Evolutionary conservation across 2,888 invertebrate species (phyloP), one percentile per base, ranked within the genome.

Genomic region (Steinernema carpocapsae): DNA sequence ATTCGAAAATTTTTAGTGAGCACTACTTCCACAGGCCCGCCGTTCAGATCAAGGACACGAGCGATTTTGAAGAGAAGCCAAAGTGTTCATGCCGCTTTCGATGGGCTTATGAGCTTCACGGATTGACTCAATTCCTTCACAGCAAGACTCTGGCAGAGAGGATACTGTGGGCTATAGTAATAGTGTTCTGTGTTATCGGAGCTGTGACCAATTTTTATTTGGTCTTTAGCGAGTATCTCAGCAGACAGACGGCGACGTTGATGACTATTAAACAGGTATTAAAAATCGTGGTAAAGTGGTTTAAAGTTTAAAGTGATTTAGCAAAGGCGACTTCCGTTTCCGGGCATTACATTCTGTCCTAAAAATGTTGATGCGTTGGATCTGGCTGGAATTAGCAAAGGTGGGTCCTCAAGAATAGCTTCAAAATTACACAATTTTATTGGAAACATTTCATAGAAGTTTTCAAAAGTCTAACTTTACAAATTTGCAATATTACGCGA

Each of bases 231-330:
- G 72, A 80, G 22, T 78, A 78, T 70, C 72, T 78, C 37, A 80
- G 77, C 24, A 64, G 71, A 19, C 79, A 80, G 24, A 78, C 78
- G 19, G 74, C 80, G 22, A 78, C 78, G 19, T 74, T 80, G 64
- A 71, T 80, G 22, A 80, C 78, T 0, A 77, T 75, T 22, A 72
- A 76, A 45, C 77, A 77, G 37, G 76, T 59, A 48, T 3, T 43
- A 43, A 7, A 10, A 19, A 19, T 51, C 51, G 10, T 19, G 19
- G 51, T 6, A 12, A 12, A 7, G 7, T 7, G 7, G 14, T 14
- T 43, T 43, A 43, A 43, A 43, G 10, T 7, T 14, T 14, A 43
- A 12, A 7, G 43, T 14, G 22, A 19, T 64, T 64, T n/a, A 64
- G 64, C 32, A 64, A 64, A 64, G 64, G 32, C 12, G 29, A 37